A percentile compares a stretch with the other conserved stretches of the same genome.
Conservation (phyloP, 2,888 invertebrate species). For the Timandra comae region DNA sequence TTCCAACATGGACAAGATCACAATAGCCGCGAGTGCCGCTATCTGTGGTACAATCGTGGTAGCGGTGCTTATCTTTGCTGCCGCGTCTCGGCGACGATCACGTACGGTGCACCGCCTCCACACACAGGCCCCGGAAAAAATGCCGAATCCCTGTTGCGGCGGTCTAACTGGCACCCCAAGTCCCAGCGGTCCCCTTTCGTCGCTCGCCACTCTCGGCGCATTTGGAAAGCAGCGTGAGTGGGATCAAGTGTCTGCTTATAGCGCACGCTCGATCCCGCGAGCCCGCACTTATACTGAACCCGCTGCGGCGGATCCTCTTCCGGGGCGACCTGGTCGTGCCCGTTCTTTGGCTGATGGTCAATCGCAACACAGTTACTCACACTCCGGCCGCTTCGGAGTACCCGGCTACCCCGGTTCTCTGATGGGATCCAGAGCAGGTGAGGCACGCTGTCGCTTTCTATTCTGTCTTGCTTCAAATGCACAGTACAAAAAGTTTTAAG, state of each 20-base stretch:
- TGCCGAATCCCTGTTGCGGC: constrained; percentile 88
- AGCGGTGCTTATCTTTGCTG: constrained; percentile 92
- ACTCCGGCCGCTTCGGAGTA: constrained; percentile 86
- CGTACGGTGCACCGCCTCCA: constrained; percentile 85
- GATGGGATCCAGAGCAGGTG: constrained; percentile 68
- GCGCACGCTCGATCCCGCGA: constrained; percentile 91
- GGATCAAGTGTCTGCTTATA: constrained; percentile 89
- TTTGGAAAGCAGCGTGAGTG: constrained; percentile 89
- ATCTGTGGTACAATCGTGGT: constrained; percentile 95
- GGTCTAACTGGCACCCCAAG: constrained; percentile 83
- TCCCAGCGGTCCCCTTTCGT: constrained; percentile 87
- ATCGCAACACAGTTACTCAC: constrained; percentile 92
- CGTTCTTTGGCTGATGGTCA: constrained; percentile 92
- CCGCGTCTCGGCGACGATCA: constrained; percentile 87
- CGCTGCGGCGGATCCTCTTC: constrained; percentile 82
- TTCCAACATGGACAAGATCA: constrained; percentile 96
- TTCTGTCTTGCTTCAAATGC: constrained; percentile 17
- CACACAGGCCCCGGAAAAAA: constrained; percentile 81
- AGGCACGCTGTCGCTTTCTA: constrained; percentile 33
- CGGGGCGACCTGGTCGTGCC: constrained; percentile 85
- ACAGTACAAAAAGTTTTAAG: no score
- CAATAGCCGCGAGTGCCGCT: constrained; percentile 94
- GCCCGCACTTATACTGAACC: constrained; percentile 87
- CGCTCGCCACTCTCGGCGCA: constrained; percentile 88
- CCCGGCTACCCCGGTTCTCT: constrained; percentile 85